Evolutionary conservation across 1,140 invertebrate species (phyloP).

Genomic region (Pseudachorutes palmiensis): DNA sequence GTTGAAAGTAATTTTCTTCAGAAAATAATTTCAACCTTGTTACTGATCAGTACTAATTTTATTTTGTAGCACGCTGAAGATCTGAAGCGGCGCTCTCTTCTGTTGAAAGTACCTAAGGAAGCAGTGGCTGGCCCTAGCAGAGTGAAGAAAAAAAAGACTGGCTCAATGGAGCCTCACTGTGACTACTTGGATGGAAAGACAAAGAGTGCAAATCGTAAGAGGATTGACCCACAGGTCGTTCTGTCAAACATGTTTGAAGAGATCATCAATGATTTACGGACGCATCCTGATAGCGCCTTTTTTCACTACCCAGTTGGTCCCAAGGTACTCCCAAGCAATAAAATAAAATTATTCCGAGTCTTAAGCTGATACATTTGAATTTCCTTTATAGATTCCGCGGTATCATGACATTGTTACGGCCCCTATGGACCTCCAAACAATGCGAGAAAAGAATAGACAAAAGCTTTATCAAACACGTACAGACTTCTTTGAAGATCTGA

Average conservation of each 20-base stretch:
- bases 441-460: slow-evolving; percentile 81
- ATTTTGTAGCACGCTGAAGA: slow-evolving; percentile 64
- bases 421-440: slow-evolving; percentile 96
- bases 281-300: slow-evolving; percentile 81
- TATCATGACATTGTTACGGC: slow-evolving; percentile 85
- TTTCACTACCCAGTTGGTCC: slow-evolving; percentile 91
- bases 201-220: slow-evolving; percentile 78
- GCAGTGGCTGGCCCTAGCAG: slow-evolving; percentile 55
- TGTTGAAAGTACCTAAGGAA: slow-evolving; percentile 77
- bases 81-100: slow-evolving; percentile 63
- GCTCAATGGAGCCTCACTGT: slow-evolving; percentile 47
- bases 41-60: slow-evolving; percentile 7
- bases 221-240: slow-evolving; percentile 93
- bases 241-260: slow-evolving; percentile 84
- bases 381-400: slow-evolving; percentile 66
- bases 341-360: slow-evolving; percentile 8
- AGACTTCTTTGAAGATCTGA: slow-evolving; percentile 88
- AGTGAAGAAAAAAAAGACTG: slow-evolving; percentile 47
- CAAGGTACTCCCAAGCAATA: slow-evolving; percentile 52
- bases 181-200: slow-evolving; percentile 87
- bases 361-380: too few relatives aligned
- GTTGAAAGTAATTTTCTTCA: slow-evolving; percentile 55
- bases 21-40: neutral
- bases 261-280: slow-evolving; percentile 88
- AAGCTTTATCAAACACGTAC: slow-evolving; percentile 90